Evolutionary conservation across 2,888 invertebrate genomes (phyloP).

Genomic region (Microctonus aethiopoides): DNA sequence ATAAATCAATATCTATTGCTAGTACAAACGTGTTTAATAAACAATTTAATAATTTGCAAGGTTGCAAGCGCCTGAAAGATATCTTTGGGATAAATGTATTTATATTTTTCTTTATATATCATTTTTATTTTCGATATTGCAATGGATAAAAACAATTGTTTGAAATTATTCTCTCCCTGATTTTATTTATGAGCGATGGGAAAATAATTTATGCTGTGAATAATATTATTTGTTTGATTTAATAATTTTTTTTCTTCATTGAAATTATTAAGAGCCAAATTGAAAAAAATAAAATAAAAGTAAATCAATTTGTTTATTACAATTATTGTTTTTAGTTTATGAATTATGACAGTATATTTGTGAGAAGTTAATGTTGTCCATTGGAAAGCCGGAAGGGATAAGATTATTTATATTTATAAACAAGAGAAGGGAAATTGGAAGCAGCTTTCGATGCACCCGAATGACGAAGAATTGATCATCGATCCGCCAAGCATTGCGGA

Average conservation of each 20-base stretch:
- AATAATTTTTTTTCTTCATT: too few species aligned
- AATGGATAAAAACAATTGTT: conserved; percentile 29
- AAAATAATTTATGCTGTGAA: not conserved
- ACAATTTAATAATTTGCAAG: conserved; percentile 30
- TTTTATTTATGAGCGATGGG: not conserved
- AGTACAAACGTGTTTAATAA: conserved; percentile 11
- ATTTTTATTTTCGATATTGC: not conserved
- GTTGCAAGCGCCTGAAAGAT: conserved; percentile 21
- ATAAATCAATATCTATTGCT: not conserved
- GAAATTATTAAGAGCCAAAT: too few species aligned
- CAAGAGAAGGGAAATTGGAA: conserved; percentile 7
- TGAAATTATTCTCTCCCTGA: conserved; percentile 13
- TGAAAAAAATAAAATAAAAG: not conserved
- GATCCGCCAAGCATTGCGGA: not conserved
- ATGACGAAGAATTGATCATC: conserved; percentile 17
- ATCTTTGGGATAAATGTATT: conserved; percentile 4
- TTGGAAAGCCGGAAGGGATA: not conserved
- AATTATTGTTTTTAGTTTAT: not conserved
- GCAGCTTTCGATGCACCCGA: not conserved
- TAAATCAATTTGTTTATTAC: too few species aligned
- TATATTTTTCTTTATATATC: not conserved
- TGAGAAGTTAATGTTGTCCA: not conserved
- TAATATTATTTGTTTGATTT: too few species aligned
- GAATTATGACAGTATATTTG: not conserved
- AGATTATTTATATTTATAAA: not conserved